Evolutionary conservation across 2,113 vertebrate species (phyloP).

Genomic region (Callorhinus ursinus): DNA sequence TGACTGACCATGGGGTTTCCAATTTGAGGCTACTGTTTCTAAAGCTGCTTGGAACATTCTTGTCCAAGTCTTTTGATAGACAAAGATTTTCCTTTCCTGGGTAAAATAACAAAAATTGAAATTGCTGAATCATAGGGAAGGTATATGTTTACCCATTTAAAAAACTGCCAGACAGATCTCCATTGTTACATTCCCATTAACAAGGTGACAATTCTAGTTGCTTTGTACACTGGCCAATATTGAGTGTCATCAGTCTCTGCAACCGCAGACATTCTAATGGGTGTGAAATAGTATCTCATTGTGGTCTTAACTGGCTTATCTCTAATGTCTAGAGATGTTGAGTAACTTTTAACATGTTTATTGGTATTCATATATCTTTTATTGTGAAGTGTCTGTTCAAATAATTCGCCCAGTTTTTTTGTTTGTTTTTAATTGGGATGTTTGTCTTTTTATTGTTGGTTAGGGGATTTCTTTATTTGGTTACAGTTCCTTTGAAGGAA

Average conservation of each 20-base stretch:
- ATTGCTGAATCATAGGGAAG: background rate
- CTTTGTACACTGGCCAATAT: background rate
- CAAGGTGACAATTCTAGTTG: background rate
- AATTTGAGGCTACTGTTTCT: background rate
- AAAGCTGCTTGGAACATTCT: background rate
- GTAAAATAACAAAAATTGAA: conserved; percentile 1
- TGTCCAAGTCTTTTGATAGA: background rate
- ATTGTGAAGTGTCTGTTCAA: background rate
- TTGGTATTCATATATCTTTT: background rate
- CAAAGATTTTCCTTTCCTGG: background rate
- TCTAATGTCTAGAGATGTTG: background rate
- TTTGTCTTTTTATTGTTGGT: background rate
- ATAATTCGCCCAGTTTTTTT: background rate
- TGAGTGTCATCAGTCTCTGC: background rate
- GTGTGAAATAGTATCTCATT: background rate
- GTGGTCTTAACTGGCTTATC: background rate
- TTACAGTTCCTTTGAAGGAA: background rate
- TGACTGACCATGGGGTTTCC: background rate
- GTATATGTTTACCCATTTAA: background rate
- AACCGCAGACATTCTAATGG: background rate
- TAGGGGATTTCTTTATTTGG: background rate
- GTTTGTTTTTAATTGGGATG: background rate
- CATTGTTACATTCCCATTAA: background rate
- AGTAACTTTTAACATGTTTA: background rate
- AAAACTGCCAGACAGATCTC: background rate